Conservation (phyloP, 2,113 vertebrate genomes). For the Pseudorasbora parva region DNA sequence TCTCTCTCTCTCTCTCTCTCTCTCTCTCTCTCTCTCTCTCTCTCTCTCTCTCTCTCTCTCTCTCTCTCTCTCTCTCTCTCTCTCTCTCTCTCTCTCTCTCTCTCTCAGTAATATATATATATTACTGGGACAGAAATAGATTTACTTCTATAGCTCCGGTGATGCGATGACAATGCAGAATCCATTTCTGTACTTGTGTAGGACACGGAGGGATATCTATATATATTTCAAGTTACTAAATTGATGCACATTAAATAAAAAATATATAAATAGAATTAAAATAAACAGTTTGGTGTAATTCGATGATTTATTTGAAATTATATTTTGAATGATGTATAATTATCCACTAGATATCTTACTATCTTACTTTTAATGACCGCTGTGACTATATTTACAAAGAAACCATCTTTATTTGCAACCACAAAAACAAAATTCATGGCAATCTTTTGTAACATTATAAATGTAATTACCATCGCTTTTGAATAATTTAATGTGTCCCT, state of each 20-base stretch:
- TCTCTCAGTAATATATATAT: no score
- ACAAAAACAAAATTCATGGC: no score
- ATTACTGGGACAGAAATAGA: slow-evolving; percentile 33
- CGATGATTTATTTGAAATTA: neutral
- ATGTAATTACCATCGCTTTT: no score
- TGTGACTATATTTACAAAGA: no score
- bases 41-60: neutral
- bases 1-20: neutral
- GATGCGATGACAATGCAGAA: neutral
- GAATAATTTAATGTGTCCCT: no score
- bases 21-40: neutral
- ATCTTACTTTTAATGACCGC: no score
- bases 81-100: neutral
- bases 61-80: neutral
- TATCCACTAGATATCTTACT: no score
- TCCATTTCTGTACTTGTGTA: neutral
- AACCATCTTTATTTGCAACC: no score
- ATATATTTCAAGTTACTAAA: neutral
- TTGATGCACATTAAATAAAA: neutral
- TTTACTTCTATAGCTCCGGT: neutral
- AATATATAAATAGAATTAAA: neutral
- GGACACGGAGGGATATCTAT: neutral
- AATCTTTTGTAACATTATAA: no score
- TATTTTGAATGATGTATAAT: no score
- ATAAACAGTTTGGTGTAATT: neutral